phyloP scores from a whole-genome alignment of 2,797 vertebrate genomes.

The Neopelma chrysocephalum region DNA sequence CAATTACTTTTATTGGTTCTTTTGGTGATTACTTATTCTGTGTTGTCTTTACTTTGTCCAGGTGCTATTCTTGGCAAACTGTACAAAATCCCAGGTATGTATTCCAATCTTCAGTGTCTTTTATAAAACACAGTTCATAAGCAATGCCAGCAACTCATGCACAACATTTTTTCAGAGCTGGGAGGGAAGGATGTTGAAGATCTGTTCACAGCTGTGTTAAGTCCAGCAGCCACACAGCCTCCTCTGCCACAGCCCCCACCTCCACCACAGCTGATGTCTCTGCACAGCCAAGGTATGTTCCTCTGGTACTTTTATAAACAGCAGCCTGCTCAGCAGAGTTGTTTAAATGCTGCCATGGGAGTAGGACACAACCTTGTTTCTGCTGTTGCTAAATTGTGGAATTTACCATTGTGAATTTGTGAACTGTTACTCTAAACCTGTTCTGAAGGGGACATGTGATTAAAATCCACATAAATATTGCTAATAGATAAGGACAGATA shows the following conservation, averaged over 20 bases:
- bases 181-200: slow-evolving; percentile 98
- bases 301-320: background rate
- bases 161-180: slow-evolving; percentile 82
- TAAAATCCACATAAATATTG: background rate
- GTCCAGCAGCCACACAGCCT: slow-evolving; percentile 87
- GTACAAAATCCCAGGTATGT: slow-evolving; percentile 98
- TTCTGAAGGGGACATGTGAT: background rate
- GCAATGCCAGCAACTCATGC: background rate
- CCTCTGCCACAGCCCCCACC: slow-evolving; percentile 85
- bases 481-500: background rate
- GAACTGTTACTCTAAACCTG: background rate
- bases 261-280: slow-evolving; percentile 77
- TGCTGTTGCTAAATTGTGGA: background rate
- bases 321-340: background rate
- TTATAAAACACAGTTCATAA: background rate
- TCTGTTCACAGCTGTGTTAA: slow-evolving; percentile 95
- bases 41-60: slow-evolving; percentile 70
- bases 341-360: background rate
- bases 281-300: slow-evolving; percentile 84
- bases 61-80: slow-evolving; percentile 98
- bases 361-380: background rate
- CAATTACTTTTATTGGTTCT: background rate
- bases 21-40: slow-evolving; percentile 14
- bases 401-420: background rate
- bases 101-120: background rate